Base-by-base conservation (phyloP, 1,140 invertebrate species). In the Alviniconcha marisindica region DNA sequence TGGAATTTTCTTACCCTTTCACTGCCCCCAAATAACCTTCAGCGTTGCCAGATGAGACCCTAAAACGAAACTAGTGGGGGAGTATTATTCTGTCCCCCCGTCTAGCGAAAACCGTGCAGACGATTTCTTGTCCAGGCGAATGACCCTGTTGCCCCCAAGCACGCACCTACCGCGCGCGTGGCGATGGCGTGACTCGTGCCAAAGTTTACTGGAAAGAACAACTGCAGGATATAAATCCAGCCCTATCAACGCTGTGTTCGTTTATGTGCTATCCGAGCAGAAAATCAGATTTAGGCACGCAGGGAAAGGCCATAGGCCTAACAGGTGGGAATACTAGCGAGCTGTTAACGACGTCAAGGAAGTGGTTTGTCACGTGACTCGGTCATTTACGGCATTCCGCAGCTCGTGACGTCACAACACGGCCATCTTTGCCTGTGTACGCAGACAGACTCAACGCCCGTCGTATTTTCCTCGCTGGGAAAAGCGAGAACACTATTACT, bases 401-500 rank as follows among this genome's bases (percentile, higher is more conserved):
- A 60, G 31, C 78, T 80, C 60, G 56, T 80, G 78, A 80, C 78
- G 78, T 80, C 78, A 80, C 40, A 69, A 60, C 78, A 60, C 78
- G 60, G 78, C 78, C 78, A 80, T 80, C 78, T 80, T 80, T 80
- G 78, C 78, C 60, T 80, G 78, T 80, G 78, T 66, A 66, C 40
- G 60, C 56, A 28, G 78, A 36, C 56, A 48, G 40, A 31, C 21
- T 40, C 31, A 80, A 54, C 56, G 78, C 56, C 40, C 31, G 36
- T 80, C 56, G 33, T 24, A 28, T 66, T 66, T 80, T 69, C 28
- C 56, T 80, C 78, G 78, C 56, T 66, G 78, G 54, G 83, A 84
- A 77, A 82, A 81, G 84, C 82, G 84, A 86, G 81, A 76, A 80
- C 54, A 83, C 81, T 74, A 71, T 74, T 56, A 80, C 48, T 83